Percentiles rank a stretch among this genome's conserved stretches.
phyloP scores from a whole-genome alignment of 2,797 vertebrate genomes.

The Falco concolor region DNA sequence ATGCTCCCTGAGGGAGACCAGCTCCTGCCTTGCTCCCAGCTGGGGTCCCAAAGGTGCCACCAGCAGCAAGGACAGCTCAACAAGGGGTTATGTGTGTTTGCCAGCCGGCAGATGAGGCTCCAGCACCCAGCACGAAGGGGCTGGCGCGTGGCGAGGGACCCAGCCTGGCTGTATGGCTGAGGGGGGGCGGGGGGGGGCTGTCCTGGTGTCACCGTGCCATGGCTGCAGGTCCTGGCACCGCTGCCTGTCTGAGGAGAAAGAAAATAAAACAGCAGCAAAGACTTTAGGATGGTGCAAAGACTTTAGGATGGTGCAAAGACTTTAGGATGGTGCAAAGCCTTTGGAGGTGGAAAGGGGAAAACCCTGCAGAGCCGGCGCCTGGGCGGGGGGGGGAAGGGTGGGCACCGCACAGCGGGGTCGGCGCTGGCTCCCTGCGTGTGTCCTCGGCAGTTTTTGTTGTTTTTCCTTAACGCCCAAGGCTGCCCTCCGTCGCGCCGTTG shows the following conservation, averaged over 20 bases:
- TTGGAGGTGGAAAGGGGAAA: background rate
- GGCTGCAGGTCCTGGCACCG: background rate
- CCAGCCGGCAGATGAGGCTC: background rate
- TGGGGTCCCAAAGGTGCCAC: background rate
- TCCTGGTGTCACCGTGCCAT: rapidly evolving
- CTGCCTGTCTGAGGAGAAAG: background rate
- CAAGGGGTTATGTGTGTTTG: background rate
- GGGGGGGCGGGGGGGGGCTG: background rate
- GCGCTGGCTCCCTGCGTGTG: background rate
- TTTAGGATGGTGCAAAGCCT: background rate
- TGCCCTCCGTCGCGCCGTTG: background rate
- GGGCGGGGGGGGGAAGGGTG: background rate
- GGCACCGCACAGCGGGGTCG: rapidly evolving
- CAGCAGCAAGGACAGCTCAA: background rate
- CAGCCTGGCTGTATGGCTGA: background rate
- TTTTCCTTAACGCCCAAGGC: background rate
- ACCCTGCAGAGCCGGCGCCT: rapidly evolving
- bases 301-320: background rate
- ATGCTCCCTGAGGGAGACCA: background rate
- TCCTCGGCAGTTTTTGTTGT: background rate
- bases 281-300: no score
- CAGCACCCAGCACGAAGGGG: background rate
- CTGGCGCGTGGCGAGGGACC: background rate
- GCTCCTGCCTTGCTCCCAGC: background rate
- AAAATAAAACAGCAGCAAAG: background rate